These are phyloP conservation scores for Heliangelus exortis DNA, from an alignment of 2,797 vertebrate species.

Conservation along the genomic window DNA sequence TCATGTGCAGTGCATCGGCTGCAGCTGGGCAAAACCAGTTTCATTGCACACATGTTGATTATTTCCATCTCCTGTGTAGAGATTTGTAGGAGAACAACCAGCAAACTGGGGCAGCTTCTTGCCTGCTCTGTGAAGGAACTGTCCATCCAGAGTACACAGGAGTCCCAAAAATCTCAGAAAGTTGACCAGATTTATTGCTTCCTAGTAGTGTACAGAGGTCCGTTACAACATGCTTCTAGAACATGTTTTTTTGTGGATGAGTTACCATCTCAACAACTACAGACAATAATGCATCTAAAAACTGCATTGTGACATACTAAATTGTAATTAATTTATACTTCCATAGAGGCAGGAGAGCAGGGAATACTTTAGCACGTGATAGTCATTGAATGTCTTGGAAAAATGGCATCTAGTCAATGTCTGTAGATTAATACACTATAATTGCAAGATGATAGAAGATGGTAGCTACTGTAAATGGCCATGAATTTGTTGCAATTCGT, in stretches of 20 bases:
- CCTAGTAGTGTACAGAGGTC: neutral
- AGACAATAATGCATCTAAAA: neutral
- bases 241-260: neutral
- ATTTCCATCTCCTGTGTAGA: neutral
- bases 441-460: neutral
- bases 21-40: fast-evolving
- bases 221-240: neutral
- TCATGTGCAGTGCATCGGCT: neutral
- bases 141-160: neutral
- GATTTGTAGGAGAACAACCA: neutral
- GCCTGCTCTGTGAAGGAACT: neutral
- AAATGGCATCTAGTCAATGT: neutral
- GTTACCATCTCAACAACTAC: fast-evolving
- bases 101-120: fast-evolving
- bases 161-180: neutral
- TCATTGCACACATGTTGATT: fast-evolving
- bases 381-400: neutral
- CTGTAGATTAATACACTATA: neutral
- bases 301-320: neutral
- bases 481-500: neutral
- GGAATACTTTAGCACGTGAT: neutral
- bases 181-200: neutral
- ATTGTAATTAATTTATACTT: neutral
- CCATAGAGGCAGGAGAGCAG: neutral
- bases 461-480: neutral